Evolutionary conservation across 1,140 invertebrate species (phyloP).

Genomic region (Mycetomoellerius zeteki): DNA sequence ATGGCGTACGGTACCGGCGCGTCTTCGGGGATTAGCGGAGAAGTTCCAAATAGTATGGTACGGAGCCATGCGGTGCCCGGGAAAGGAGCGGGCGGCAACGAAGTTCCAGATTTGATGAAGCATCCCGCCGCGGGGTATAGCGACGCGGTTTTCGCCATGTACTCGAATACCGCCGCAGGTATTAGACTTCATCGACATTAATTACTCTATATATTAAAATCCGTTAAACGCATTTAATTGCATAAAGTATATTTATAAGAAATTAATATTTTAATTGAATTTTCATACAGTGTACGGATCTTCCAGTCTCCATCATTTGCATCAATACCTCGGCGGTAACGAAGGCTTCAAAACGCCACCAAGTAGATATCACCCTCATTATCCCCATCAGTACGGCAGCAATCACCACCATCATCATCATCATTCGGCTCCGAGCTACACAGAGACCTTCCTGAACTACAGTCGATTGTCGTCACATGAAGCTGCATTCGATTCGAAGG

Average conservation of each 20-base stretch:
- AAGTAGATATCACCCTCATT: slow-evolving; percentile 81
- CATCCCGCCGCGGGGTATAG: slow-evolving; percentile 75
- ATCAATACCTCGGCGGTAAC: slow-evolving; percentile 84
- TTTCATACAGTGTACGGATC: slow-evolving; percentile 80
- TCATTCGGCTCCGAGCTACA: slow-evolving; percentile 78
- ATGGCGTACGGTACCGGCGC: slow-evolving; percentile 90
- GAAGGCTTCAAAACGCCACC: slow-evolving; percentile 82
- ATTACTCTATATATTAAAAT: background rate
- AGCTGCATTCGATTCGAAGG: slow-evolving; percentile 76
- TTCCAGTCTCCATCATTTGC: slow-evolving; percentile 83
- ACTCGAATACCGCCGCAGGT: slow-evolving; percentile 79
- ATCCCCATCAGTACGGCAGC: slow-evolving; percentile 79
- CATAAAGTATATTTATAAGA: background rate
- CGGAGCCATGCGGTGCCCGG: slow-evolving; percentile 70
- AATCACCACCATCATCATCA: slow-evolving; percentile 74
- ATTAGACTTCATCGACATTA: slow-evolving; percentile 24
- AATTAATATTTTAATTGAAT: background rate
- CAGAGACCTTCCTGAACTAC: slow-evolving; percentile 84
- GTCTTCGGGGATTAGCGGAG: slow-evolving; percentile 62
- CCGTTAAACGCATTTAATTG: background rate
- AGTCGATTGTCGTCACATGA: slow-evolving; percentile 82
- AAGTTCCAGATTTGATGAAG: slow-evolving; percentile 72
- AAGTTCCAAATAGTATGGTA: slow-evolving; percentile 65
- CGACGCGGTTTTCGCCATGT: slow-evolving; percentile 81
- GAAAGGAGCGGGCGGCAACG: slow-evolving; percentile 69